phyloP scores from a whole-genome alignment of 2,888 invertebrate species.

The Crematogaster levior region DNA sequence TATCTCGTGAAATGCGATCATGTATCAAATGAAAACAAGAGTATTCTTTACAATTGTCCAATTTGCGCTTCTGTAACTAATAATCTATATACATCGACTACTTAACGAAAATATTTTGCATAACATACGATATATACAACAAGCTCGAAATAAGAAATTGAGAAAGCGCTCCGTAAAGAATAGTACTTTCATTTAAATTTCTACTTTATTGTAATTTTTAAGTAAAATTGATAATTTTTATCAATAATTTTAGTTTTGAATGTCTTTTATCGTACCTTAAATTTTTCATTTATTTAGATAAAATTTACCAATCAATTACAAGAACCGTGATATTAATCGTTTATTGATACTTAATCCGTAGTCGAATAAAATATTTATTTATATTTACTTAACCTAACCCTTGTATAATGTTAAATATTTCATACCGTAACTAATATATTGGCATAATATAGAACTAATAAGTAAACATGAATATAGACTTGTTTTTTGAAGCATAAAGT shows the following conservation, averaged over 20 bases:
- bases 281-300: neutral
- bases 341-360: neutral
- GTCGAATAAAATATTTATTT: neutral
- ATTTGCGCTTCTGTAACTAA: too few species aligned
- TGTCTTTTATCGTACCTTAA: neutral
- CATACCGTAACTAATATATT: neutral
- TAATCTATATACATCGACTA: too few species aligned
- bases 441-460: neutral
- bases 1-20: too few species aligned
- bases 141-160: too few species aligned
- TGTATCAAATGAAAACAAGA: too few species aligned
- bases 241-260: neutral
- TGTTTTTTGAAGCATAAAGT: neutral
- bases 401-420: neutral
- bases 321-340: neutral
- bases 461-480: neutral
- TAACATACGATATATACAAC: too few species aligned
- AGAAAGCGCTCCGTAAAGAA: too few species aligned
- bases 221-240: neutral
- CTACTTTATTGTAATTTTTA: neutral
- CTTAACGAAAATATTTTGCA: too few species aligned
- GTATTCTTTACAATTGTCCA: too few species aligned
- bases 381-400: too few species aligned
- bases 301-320: neutral
- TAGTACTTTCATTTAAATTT: neutral